Base-by-base conservation (phyloP, 2,113 vertebrate species). In the Fregetta grallaria region DNA sequence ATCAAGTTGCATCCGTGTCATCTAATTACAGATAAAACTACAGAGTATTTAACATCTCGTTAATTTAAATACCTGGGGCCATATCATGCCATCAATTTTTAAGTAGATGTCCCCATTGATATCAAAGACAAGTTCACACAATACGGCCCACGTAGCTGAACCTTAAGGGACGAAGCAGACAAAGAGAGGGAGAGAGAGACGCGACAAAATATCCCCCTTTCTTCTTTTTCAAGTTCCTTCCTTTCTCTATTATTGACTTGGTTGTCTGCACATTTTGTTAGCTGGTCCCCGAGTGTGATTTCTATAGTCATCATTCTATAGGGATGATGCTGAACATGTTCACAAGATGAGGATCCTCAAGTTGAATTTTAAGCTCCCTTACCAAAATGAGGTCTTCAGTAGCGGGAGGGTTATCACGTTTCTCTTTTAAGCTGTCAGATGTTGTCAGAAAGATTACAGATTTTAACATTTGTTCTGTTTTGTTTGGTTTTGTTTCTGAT, bases 11-110 rank as follows among this genome's bases (percentile, higher is more conserved):
- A 94, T 95, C 34, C 42, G 6, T 96, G 94, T 97, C 71, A 95
- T 93, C 90, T 97, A 97, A 97, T 97, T 97, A 97, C 79, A 59
- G 92, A 97, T 97, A 97, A 97, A 97, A 96, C 96, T 95, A 96
- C 91, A 95, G 88, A 97, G 92, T 94, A 96, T 97, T 97, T 97
- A 97, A 97, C 94, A 97, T 93, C 95, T 97, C 45, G 42, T 97
- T 97, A 97, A 95, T 97, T 96, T 97, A 97, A 97, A 94, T 96
- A 97, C 95, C 96, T 96, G 96, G 82, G 96, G 97, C 94, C 92
- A 95, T 97, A 97, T 95, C 82, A 67, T 16, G 74, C 61, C 77
- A 97, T 95, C 94, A 95, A 72, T 97, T 97, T 97, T 97, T 97
- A 81, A 97, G 87, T 92, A 95, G 92, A 95, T 83, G 92, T 97